Conservation (phyloP, 2,797 vertebrate species). For the Paguma larvata region DNA sequence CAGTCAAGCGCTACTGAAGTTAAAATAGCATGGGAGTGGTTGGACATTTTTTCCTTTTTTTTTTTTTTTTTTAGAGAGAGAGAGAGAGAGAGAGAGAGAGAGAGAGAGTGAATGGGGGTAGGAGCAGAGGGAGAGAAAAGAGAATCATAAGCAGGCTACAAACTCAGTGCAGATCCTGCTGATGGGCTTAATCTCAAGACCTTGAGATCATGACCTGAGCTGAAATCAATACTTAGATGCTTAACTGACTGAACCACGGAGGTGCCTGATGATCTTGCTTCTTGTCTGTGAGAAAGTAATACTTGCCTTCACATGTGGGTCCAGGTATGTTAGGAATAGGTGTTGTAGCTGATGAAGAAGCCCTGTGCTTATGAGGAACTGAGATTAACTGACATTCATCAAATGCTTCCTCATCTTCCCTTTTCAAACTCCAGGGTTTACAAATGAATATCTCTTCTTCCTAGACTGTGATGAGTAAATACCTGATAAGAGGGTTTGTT, state of each 20-base stretch:
- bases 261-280: not conserved
- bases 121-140: not conserved
- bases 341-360: not conserved
- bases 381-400: not conserved
- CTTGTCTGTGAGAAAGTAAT: not conserved
- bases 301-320: accelerated
- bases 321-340: not conserved
- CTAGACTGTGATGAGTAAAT: not conserved
- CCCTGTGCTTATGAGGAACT: not conserved
- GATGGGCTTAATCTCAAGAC: not conserved
- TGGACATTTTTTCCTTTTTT: not conserved
- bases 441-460: not conserved
- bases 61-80: not conserved
- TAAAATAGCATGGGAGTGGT: not conserved
- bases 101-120: too few relatives aligned
- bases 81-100: too few relatives aligned
- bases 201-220: not conserved
- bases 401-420: not conserved
- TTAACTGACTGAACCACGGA: not conserved
- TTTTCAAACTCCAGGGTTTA: not conserved
- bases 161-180: not conserved
- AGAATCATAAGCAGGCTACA: too few relatives aligned
- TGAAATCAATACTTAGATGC: not conserved
- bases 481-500: not conserved
- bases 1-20: not conserved